Evolutionary conservation across 2,888 invertebrate genomes (phyloP).

Genomic region (Euclidia mi): DNA sequence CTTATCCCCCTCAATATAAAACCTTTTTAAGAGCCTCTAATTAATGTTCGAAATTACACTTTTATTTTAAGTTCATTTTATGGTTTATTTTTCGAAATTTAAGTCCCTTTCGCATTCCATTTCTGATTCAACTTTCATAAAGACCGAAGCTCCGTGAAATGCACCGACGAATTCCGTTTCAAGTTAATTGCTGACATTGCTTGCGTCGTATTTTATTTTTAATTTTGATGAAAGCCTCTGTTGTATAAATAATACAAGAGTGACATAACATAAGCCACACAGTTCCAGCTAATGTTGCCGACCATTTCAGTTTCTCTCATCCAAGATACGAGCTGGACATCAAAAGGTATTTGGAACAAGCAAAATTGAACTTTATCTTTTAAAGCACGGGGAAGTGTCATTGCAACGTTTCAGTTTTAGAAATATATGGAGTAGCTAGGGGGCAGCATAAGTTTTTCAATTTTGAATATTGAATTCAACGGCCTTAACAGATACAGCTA

Average conservation of each 20-base stretch:
- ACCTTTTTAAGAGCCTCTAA: slow-evolving; percentile 6
- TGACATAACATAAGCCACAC: slow-evolving; percentile 23
- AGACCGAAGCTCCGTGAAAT: slow-evolving; percentile 8
- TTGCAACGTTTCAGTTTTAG: not conserved
- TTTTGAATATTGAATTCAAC: slow-evolving; percentile 40
- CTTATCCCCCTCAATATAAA: slow-evolving; percentile 2
- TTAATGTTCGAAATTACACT: slow-evolving; percentile 3
- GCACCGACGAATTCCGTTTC: slow-evolving; percentile 18
- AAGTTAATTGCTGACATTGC: slow-evolving; percentile 30
- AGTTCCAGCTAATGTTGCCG: slow-evolving; percentile 32
- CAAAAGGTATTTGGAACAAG: slow-evolving; percentile 24
- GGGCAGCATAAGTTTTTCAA: slow-evolving; percentile 30
- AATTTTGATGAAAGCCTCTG: slow-evolving; percentile 23
- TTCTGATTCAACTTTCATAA: not conserved
- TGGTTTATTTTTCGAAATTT: not conserved
- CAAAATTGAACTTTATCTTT: slow-evolving; percentile 6
- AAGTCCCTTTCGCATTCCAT: not conserved
- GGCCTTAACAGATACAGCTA: slow-evolving; percentile 12
- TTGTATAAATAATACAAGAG: slow-evolving; percentile 18
- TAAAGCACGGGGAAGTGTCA: not conserved
- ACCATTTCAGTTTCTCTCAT: slow-evolving; percentile 37
- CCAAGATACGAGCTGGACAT: slow-evolving; percentile 28
- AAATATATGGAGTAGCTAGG: slow-evolving; percentile 11
- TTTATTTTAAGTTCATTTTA: not conserved
- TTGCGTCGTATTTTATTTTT: slow-evolving; percentile 27